Conservation (phyloP, 2,113 vertebrate genomes). For the Elephantulus edwardii region DNA sequence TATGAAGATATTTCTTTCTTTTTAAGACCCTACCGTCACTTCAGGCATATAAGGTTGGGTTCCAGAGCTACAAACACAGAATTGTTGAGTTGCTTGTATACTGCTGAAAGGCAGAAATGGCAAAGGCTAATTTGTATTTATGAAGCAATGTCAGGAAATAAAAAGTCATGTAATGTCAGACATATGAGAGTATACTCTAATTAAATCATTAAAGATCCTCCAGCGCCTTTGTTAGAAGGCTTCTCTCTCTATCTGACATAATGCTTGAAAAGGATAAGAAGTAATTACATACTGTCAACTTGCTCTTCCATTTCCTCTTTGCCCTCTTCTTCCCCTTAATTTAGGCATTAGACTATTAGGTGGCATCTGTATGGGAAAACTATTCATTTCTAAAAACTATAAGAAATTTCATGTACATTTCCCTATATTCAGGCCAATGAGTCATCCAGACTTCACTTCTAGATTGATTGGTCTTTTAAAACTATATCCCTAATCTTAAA, state of each 20-base stretch:
- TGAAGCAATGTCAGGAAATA: neutral
- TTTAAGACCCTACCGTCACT: neutral
- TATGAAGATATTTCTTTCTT: neutral
- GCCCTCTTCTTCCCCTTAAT: fast-evolving
- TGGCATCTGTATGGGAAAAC: neutral
- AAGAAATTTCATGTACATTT: neutral
- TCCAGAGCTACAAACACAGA: neutral
- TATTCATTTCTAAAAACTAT: neutral
- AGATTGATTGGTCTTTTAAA: neutral
- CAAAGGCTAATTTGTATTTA: neutral
- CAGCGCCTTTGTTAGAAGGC: neutral
- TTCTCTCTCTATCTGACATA: neutral
- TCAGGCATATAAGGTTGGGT: neutral
- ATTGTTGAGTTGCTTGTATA: neutral
- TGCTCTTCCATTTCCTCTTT: neutral
- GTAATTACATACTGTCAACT: neutral
- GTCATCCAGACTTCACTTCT: neutral
- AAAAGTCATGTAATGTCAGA: neutral
- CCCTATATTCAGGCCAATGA: neutral
- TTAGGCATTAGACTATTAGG: neutral
- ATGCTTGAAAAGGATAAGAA: neutral
- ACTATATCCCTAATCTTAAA: neutral
- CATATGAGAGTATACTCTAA: neutral
- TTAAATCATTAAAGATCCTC: neutral
- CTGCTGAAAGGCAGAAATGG: neutral